A percentile compares a stretch with the other conserved stretches of the same genome.
phyloP scores from a whole-genome alignment of 2,797 vertebrate species.

The Pseudochirops corinnae region DNA sequence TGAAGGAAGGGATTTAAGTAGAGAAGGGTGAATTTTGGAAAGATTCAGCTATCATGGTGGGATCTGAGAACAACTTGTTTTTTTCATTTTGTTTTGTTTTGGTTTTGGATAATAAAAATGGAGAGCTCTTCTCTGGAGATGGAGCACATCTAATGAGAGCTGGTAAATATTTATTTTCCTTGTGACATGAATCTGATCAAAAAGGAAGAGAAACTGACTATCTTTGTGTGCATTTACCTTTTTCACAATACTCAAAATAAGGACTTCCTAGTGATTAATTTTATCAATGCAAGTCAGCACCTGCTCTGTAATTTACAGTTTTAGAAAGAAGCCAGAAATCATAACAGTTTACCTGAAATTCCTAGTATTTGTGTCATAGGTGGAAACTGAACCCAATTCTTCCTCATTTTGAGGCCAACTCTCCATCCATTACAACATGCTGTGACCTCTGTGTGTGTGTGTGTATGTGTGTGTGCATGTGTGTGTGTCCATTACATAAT shows the following conservation, averaged over 20 bases:
- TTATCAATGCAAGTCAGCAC: neutral
- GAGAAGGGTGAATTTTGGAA: neutral
- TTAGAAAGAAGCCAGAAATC: no score
- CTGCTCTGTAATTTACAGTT: no score
- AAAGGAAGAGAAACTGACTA: neutral
- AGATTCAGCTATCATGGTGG: neutral
- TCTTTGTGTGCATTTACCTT: neutral
- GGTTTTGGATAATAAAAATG: neutral
- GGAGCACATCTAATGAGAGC: neutral
- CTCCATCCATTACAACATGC: neutral
- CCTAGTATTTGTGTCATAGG: neutral
- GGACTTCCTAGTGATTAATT: neutral
- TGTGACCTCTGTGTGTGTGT: no score
- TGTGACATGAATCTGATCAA: neutral
- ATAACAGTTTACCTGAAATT: neutral
- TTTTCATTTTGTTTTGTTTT: neutral
- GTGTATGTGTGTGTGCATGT: neutral
- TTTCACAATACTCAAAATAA: neutral
- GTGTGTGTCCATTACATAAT: neutral
- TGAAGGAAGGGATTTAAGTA: neutral
- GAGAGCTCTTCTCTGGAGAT: neutral
- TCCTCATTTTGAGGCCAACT: neutral
- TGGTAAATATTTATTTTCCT: neutral
- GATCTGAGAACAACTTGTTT: neutral
- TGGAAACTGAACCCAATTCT: neutral